Base-by-base conservation (phyloP, 1,140 invertebrate species). In the Nautilus pompilius region DNA sequence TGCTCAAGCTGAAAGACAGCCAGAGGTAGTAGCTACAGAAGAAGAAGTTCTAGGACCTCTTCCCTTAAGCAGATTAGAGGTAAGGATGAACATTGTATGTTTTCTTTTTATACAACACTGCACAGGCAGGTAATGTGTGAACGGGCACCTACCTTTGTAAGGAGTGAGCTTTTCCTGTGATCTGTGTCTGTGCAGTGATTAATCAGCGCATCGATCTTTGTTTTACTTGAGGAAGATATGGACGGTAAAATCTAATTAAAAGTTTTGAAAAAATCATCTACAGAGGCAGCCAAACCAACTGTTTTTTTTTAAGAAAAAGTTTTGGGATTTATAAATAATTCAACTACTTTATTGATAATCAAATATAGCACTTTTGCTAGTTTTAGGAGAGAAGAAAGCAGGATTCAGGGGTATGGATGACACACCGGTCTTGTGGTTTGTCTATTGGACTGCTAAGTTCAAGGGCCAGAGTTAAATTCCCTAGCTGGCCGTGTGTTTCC, bases 11-110 rank as follows among this genome's bases (percentile, higher is more conserved):
- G 65, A 60, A 22, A 36, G 64, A 24, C 55, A 20, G 15, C 24
- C 53, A 30, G 61, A 58, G 17, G 56, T 56, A 48, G 45, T 34
- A 33, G 63, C 30, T 10, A 68, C 53, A 20, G 74, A 77, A 60
- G 77, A 79, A 20, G 79, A 80, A 65, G 72, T 67, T 8, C 79
- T 79, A 73, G 79, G 79, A 28, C 79, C 79, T 2, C 62, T 80
- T 48, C 78, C 71, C 26, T 48, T 81, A 8, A 67, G 63, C 26
- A 74, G 68, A 63, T 58, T 81, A 13, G 79, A 81, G 74, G 79
- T 80, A 65, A 60, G 17, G 46, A 32, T 60, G n/a, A 32, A 48
- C 36, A 53, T 60, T 45, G 20, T 36, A 41, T 30, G 30, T 33
- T 20, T 3, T 28, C 29, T 22, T 22, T 48, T 3, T 30, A 49